Percentiles rank a stretch among this genome's conserved stretches.
Evolutionary conservation across 2,797 vertebrate genomes (phyloP).

Genomic region (Pipistrellus kuhlii): DNA sequence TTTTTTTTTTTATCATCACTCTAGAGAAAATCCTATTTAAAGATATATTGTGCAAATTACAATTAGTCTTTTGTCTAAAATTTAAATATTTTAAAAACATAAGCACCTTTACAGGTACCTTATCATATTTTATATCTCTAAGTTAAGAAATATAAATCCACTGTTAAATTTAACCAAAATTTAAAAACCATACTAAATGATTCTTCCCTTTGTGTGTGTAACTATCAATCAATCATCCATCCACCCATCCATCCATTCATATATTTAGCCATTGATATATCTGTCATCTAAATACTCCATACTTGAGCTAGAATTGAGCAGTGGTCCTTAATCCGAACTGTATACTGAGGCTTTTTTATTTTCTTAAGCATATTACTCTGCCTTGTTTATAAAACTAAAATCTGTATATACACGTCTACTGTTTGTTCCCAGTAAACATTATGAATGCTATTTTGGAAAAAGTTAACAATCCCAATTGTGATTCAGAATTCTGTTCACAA

Average conservation of each 20-base stretch:
- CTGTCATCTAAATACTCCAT: neutral
- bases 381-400: neutral
- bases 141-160: neutral
- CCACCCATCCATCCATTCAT: neutral
- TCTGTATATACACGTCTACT: neutral
- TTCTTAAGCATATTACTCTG: neutral
- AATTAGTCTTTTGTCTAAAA: neutral
- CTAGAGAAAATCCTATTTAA: neutral
- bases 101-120: neutral
- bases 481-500: constrained; percentile 51
- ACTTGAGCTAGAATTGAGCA: constrained; percentile 6
- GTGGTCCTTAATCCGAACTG: neutral
- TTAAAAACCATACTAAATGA: constrained; percentile 9
- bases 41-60: neutral
- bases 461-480: neutral
- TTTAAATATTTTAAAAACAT: constrained; percentile 39
- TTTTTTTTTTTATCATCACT: neutral
- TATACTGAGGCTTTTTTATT: neutral
- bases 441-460: constrained; percentile 10
- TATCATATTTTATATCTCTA: constrained; percentile 3
- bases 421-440: neutral
- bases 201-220: neutral
- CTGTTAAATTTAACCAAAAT: neutral
- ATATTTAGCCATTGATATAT: neutral
- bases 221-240: neutral